Conservation (phyloP, 2,888 invertebrate species). For the Pachliopta kotzebuea region DNA sequence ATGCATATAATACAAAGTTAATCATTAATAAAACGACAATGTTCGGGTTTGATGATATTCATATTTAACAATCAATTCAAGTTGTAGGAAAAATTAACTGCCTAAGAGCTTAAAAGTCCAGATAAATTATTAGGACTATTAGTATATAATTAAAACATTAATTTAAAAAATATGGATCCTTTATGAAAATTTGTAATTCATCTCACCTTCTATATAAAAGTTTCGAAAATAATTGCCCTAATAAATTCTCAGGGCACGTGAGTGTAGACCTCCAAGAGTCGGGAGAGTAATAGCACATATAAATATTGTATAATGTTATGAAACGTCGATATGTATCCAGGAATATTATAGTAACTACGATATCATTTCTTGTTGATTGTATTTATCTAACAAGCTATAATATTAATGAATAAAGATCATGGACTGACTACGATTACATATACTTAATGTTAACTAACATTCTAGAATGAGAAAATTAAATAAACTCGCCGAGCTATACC, state of each 20-base stretch:
- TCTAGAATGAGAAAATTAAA: too few species aligned
- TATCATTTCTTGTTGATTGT: background rate
- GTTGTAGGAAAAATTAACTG: too few species aligned
- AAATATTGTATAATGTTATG: background rate
- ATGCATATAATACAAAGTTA: too few species aligned
- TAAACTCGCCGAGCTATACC: too few species aligned
- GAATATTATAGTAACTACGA: background rate
- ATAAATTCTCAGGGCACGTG: conserved; percentile 1
- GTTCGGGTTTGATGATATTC: too few species aligned
- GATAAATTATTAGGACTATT: too few species aligned
- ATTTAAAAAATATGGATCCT: background rate
- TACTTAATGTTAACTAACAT: too few species aligned
- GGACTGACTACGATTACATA: too few species aligned
- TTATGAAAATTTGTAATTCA: conserved; percentile 1
- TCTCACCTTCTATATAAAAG: conserved; percentile 6
- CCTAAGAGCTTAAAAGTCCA: too few species aligned
- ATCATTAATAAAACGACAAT: too few species aligned
- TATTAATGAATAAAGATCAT: background rate
- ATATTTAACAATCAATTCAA: too few species aligned
- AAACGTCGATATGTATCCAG: background rate
- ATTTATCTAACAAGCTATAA: background rate
- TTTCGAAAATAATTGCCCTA: conserved; percentile 5
- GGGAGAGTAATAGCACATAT: conserved; percentile 1
- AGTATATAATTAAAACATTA: too few species aligned
- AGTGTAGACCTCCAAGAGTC: background rate